Percentiles rank a stretch among this genome's conserved stretches.
These are phyloP conservation scores for Brachionus koreanus DNA, from an alignment of 1,140 invertebrate species.

Conservation along the genomic window DNA sequence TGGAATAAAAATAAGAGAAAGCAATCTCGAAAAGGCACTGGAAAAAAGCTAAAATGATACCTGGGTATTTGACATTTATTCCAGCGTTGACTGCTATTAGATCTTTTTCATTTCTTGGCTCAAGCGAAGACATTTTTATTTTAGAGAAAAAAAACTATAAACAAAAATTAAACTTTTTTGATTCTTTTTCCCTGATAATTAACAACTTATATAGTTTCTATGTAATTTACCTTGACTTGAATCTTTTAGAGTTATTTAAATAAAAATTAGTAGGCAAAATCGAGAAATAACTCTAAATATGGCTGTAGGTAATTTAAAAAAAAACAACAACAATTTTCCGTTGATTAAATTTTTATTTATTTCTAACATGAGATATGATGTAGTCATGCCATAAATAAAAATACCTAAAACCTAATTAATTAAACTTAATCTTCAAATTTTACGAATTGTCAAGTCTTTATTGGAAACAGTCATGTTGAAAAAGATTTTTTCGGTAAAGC, in stretches of 20 bases:
- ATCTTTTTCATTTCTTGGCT: neutral
- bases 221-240: conserved; percentile 31
- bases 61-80: conserved; percentile 34
- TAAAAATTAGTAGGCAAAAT: neutral
- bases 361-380: neutral
- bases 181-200: neutral
- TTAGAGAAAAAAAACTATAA: neutral
- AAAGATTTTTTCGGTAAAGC: neutral
- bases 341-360: neutral
- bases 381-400: neutral
- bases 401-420: neutral
- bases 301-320: neutral
- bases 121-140: conserved; percentile 17
- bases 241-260: neutral
- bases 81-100: neutral
- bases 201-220: conserved; percentile 25
- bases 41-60: neutral
- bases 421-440: neutral
- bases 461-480: neutral
- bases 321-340: neutral
- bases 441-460: neutral
- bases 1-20: neutral
- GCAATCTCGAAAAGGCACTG: neutral
- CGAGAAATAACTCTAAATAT: neutral
- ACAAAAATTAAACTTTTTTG: neutral